Percentiles rank a stretch among this genome's conserved stretches.
Evolutionary conservation across 2,888 invertebrate genomes (phyloP).

Genomic region (Eledone cirrhosa): DNA sequence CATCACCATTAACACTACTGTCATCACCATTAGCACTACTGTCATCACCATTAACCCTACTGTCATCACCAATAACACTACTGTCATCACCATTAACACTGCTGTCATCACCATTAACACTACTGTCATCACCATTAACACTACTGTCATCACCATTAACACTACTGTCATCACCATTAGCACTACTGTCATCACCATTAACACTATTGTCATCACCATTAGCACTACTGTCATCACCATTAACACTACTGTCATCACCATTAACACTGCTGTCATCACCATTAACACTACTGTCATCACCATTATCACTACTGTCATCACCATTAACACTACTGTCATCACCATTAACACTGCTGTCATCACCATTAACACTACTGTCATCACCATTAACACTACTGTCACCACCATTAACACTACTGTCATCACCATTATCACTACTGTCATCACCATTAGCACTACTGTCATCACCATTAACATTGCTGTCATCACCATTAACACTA

Average conservation of each 20-base stretch:
- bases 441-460: not conserved
- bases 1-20: no score
- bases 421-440: not conserved
- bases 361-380: conserved; percentile 11
- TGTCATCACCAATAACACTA: no score
- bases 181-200: conserved; percentile 23
- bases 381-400: conserved; percentile 11
- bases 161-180: no score
- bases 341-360: conserved; percentile 2
- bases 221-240: no score
- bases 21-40: no score
- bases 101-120: no score
- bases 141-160: no score
- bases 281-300: conserved; percentile 7
- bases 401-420: conserved; percentile 1
- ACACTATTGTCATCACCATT: conserved; percentile 14
- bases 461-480: not conserved
- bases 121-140: no score
- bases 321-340: conserved; percentile 1
- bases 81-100: no score
- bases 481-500: not conserved
- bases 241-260: no score
- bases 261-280: no score
- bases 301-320: conserved; percentile 18
- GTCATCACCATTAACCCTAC: no score